Evolutionary conservation across 2,888 invertebrate genomes (phyloP).

Genomic region (Congeria kusceri): DNA sequence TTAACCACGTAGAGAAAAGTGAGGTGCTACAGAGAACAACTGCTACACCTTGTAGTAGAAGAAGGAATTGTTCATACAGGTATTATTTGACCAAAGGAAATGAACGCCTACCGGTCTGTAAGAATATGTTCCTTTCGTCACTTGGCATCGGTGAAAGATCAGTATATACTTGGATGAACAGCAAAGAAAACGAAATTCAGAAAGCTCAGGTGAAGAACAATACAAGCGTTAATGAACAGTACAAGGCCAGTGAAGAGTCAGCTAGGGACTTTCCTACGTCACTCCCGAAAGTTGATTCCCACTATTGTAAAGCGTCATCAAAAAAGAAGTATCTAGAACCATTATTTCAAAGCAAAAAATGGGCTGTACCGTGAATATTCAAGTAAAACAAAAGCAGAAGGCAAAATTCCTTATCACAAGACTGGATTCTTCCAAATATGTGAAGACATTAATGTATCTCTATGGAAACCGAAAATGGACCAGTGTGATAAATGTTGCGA

Average conservation of each 20-base stretch:
- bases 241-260: slow-evolving; percentile 11
- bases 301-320: slow-evolving; percentile 49
- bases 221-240: slow-evolving; percentile 9
- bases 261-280: slow-evolving; percentile 22
- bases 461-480: no score
- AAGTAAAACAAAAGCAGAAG: no score
- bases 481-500: no score
- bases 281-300: slow-evolving; percentile 50
- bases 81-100: slow-evolving; percentile 14
- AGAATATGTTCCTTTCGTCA: slow-evolving; percentile 37
- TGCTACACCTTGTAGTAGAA: not conserved
- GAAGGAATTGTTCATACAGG: slow-evolving; percentile 20
- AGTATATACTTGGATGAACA: slow-evolving; percentile 29
- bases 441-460: no score
- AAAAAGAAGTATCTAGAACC: slow-evolving; percentile 59
- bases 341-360: slow-evolving; percentile 27
- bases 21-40: no score
- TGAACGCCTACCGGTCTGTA: slow-evolving; percentile 35
- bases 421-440: no score
- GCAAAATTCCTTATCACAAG: no score
- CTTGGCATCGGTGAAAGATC: slow-evolving; percentile 36
- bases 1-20: no score
- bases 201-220: not conserved
- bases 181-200: slow-evolving; percentile 10
- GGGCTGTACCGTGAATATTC: no score